phyloP scores from a whole-genome alignment of 2,113 vertebrate genomes.

The Eleginops maclovinus region DNA sequence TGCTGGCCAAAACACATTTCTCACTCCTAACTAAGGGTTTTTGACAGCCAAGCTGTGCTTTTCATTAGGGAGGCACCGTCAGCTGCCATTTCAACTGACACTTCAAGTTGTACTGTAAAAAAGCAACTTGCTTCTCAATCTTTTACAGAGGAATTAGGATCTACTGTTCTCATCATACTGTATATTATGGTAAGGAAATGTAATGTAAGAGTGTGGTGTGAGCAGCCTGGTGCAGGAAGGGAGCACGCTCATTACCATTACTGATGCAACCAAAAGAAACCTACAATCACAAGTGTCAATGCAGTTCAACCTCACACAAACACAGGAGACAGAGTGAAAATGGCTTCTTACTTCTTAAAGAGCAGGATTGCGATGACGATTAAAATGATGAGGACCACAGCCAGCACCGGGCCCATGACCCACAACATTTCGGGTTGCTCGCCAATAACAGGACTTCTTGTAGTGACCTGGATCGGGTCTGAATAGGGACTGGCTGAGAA shows the following conservation, averaged over 20 bases:
- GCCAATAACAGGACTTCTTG: too few relatives aligned
- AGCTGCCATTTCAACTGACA: conserved; percentile 71
- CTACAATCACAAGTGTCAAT: conserved; percentile 46
- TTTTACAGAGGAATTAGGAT: conserved; percentile 32
- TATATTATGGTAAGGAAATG: conserved; percentile 42
- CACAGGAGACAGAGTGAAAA: conserved; percentile 11
- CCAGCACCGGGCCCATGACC: conserved; percentile 97
- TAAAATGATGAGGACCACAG: conserved; percentile 96
- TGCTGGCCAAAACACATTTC: conserved; percentile 59
- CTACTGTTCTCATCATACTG: conserved; percentile 22
- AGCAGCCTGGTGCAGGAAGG: conserved; percentile 49
- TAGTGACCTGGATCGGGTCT: conserved; percentile 88
- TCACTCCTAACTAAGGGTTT: conserved; percentile 63
- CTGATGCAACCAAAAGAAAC: conserved; percentile 78
- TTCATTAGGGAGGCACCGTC: conserved; percentile 63
- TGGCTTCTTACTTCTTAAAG: conserved; percentile 93
- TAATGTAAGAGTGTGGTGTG: conserved; percentile 55
- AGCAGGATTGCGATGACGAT: conserved; percentile 98
- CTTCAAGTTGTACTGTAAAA: conserved; percentile 55
- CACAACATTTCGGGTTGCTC: conserved; percentile 97
- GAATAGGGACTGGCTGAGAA: conserved; percentile 97
- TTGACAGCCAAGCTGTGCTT: conserved; percentile 70
- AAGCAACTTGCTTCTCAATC: conserved; percentile 50
- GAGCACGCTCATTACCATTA: conserved; percentile 66
- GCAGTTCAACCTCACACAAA: conserved; percentile 42